phyloP scores from a whole-genome alignment of 2,113 vertebrate genomes.

The Tachysurus vachellii region DNA sequence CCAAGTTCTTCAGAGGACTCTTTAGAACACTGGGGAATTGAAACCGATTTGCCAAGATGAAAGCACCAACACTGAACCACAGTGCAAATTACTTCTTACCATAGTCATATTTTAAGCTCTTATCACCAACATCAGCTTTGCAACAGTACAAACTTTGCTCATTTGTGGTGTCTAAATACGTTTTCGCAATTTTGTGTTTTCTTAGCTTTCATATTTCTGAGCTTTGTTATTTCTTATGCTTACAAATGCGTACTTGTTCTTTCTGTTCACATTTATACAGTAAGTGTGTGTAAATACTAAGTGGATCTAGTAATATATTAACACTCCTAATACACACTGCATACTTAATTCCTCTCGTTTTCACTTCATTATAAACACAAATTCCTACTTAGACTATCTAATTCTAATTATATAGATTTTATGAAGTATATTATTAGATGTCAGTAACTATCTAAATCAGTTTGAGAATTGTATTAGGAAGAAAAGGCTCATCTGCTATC shows the following conservation, averaged over 20 bases:
- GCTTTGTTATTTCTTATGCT: background rate
- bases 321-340: background rate
- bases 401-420: background rate
- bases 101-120: background rate
- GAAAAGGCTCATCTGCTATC: background rate
- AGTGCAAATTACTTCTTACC: background rate
- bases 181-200: background rate
- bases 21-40: background rate
- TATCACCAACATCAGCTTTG: background rate
- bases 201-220: background rate
- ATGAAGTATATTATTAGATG: background rate
- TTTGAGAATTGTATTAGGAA: background rate
- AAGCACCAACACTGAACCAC: background rate
- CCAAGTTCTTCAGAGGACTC: background rate
- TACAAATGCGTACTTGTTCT: background rate
- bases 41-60: background rate
- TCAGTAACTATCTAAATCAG: background rate
- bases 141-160: background rate
- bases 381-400: background rate
- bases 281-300: background rate
- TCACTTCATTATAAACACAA: background rate
- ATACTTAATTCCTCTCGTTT: background rate
- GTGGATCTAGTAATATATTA: background rate
- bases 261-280: background rate
- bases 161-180: background rate